Base-by-base conservation (phyloP, 2,113 vertebrate genomes). In the Neodon shergylaensis region DNA sequence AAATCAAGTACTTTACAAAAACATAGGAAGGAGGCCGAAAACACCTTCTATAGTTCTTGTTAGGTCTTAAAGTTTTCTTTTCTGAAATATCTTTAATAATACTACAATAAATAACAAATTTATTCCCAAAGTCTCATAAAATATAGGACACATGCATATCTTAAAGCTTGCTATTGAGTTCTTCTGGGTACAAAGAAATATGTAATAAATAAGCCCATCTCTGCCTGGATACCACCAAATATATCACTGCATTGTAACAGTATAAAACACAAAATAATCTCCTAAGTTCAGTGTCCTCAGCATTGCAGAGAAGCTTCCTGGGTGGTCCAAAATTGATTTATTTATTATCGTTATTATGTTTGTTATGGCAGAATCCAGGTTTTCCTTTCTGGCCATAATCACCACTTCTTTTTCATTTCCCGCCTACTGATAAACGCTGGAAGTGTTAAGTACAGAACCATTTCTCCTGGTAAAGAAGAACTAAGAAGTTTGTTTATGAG, bases 151-250 rank as follows among this genome's bases (percentile, higher is more conserved):
- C 21, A 87, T 33, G 6, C 47, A 86, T 7, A 79, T 13, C 42
- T 96, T 79, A 72, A 90, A 61, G 89, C 17, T 88, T 68, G 74
- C 42, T 70, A 82, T 26, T 39, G 4, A 28, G 61, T 68, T 93
- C 81, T 89, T 84, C 63, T 85, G 58, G 61, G 66, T 39, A 39
- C n/a, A 78, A 77, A 81, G 33, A 83, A 95, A 44, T 21, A 93
- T 88, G 47, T 54, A n/a, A 54, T 65, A 65, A 92, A 26, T 4
- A 90, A 22, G 4, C 0, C 54, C 26, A n/a, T 88, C 22, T 84
- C 49, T 70, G n/a, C 33, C 26, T 65, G 36, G 8, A 84, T 9
- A 44, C 6, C 66, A 26, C 14, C 11, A 33, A 39, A 52, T 26
- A 9, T 36, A 44, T 44, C 26, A 74, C 47, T 91, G 21, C 22